These are phyloP conservation scores for Chaetogeoica ovagalla DNA, from an alignment of 2,888 invertebrate species.

Conservation along the genomic window DNA sequence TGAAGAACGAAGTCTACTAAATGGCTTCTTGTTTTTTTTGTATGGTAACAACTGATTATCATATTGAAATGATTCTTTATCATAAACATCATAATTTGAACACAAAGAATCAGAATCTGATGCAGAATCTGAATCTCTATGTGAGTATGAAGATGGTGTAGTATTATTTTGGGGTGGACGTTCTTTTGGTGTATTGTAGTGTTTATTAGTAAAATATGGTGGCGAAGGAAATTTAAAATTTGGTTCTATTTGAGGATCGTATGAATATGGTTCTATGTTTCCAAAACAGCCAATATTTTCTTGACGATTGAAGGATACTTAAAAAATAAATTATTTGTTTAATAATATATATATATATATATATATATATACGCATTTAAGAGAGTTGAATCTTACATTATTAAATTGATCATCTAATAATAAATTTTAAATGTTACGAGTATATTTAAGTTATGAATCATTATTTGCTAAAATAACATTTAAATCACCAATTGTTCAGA, in stretches of 20 bases:
- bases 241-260: constrained; percentile 25
- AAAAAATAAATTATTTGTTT: neutral
- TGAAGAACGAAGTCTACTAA: constrained; percentile 38
- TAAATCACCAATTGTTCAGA: too few species aligned
- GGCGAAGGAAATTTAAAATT: constrained; percentile 54
- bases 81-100: constrained; percentile 45
- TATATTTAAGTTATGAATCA: too few species aligned
- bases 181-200: constrained; percentile 22
- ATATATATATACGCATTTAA: too few species aligned
- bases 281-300: constrained; percentile 49
- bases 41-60: constrained; percentile 38
- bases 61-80: constrained; percentile 14
- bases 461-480: too few species aligned
- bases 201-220: constrained; percentile 43
- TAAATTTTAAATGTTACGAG: too few species aligned
- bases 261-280: constrained; percentile 35
- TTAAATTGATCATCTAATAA: too few species aligned
- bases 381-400: too few species aligned
- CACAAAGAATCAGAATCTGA: constrained; percentile 52
- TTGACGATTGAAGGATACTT: constrained; percentile 49
- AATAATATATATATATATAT: neutral
- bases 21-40: constrained; percentile 37
- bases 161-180: constrained; percentile 41
- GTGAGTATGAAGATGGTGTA: constrained; percentile 51
- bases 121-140: constrained; percentile 53